Percentiles rank a stretch among this genome's conserved stretches.
phyloP scores from a whole-genome alignment of 2,113 vertebrate species.

The Redunca redunca region DNA sequence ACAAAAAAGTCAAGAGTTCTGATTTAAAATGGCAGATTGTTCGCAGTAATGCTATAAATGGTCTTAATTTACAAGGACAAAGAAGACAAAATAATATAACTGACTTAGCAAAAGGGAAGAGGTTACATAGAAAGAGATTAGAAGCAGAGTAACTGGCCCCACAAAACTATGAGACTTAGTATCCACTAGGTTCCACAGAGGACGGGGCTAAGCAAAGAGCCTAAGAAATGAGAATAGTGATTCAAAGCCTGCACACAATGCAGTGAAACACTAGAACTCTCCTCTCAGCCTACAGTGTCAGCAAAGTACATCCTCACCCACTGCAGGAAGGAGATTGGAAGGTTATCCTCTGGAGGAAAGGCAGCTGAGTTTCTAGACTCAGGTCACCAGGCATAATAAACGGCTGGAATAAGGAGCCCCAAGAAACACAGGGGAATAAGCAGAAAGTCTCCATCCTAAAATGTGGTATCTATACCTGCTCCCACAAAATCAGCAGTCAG shows the following conservation, averaged over 20 bases:
- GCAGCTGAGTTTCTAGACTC: not conserved
- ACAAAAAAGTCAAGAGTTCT: not conserved
- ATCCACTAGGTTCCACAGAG: not conserved
- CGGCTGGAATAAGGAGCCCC: not conserved
- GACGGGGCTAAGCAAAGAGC: not conserved
- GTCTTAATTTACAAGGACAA: not conserved
- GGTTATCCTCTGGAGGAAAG: not conserved
- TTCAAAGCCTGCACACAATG: not conserved
- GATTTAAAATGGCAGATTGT: not conserved
- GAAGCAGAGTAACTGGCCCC: not conserved
- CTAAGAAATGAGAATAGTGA: not conserved
- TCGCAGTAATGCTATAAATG: not conserved
- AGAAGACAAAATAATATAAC: not conserved
- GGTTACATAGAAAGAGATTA: not conserved
- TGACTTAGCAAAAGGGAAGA: not conserved
- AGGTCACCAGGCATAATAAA: not conserved
- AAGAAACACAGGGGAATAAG: not conserved
- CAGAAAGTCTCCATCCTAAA: not conserved
- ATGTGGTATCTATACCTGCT: not conserved
- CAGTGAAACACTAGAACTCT: not conserved
- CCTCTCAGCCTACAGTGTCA: not conserved
- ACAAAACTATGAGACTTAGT: not conserved
- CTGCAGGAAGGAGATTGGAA: not conserved
- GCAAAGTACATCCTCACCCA: not conserved
- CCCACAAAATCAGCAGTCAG: not conserved